Evolutionary conservation across 2,113 vertebrate species (phyloP).

Genomic region (Peromyscus californicus): DNA sequence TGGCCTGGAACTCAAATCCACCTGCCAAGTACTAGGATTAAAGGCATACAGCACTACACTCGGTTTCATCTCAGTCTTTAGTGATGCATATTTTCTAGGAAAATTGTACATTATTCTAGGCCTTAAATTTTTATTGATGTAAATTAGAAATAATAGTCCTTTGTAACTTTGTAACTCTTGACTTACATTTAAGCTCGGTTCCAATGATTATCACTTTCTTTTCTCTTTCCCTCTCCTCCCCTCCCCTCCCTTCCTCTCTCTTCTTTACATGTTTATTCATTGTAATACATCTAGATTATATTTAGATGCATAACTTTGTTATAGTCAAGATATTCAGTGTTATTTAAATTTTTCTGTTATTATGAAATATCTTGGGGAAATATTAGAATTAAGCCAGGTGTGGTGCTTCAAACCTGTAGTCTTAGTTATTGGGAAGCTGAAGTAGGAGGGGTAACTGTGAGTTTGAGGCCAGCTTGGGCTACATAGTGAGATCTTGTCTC

Average conservation of each 20-base stretch:
- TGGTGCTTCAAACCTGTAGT: background rate
- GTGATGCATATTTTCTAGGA: slow-evolving; percentile 11
- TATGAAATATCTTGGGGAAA: background rate
- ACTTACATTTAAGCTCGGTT: background rate
- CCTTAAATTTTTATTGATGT: slow-evolving; percentile 2
- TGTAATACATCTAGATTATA: background rate
- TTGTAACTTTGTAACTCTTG: background rate
- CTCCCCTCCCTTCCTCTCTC: background rate
- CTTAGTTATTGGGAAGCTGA: background rate
- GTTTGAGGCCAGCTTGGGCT: background rate
- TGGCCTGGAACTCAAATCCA: background rate
- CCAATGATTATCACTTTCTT: background rate
- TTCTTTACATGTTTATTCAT: background rate
- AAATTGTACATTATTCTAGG: slow-evolving; percentile 23
- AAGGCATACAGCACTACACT: background rate
- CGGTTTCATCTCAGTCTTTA: background rate
- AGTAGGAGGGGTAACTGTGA: background rate
- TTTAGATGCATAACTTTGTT: background rate
- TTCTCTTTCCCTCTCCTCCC: background rate
- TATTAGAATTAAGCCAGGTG: no score
- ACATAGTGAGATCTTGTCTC: background rate
- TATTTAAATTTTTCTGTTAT: background rate
- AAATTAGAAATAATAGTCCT: slow-evolving; percentile 36
- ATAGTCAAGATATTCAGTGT: background rate
- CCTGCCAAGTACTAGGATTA: background rate